Conservation (phyloP, 1,140 invertebrate genomes). For the Caenorhabditis latens region DNA sequence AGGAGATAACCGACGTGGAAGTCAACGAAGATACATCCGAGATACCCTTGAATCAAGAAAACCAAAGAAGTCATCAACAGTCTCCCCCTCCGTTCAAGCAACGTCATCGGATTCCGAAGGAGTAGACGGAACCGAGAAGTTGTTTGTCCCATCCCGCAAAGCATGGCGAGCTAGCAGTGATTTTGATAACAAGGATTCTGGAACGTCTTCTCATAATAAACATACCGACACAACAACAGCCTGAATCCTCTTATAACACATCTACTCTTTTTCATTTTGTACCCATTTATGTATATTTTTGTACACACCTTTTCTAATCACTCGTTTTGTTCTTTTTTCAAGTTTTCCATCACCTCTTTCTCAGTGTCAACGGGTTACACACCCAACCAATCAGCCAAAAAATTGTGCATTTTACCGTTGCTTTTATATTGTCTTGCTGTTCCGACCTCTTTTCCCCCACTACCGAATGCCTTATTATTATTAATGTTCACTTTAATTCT, state of each 20-base stretch:
- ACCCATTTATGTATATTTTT: slow-evolving; percentile 16
- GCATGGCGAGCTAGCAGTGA: slow-evolving; percentile 48
- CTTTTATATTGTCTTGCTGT: neutral
- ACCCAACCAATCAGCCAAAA: neutral
- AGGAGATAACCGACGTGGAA: neutral
- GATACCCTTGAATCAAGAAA: slow-evolving; percentile 27
- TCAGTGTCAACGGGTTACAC: slow-evolving; percentile 9
- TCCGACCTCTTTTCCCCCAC: neutral
- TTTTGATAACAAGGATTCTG: slow-evolving; percentile 14
- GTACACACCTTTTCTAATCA: neutral
- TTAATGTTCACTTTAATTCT: neutral
- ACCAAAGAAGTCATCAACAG: slow-evolving; percentile 10
- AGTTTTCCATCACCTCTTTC: neutral
- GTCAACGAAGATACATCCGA: neutral
- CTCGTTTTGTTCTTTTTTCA: neutral
- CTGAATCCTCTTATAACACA: neutral
- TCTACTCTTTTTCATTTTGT: slow-evolving; percentile 7
- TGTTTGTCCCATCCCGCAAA: slow-evolving; percentile 55
- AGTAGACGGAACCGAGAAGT: slow-evolving; percentile 57
- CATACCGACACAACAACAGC: neutral
- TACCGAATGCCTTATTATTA: too few species aligned
- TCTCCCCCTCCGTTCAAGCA: neutral
- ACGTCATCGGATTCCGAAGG: slow-evolving; percentile 62
- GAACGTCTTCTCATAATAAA: neutral
- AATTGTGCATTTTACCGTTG: slow-evolving; percentile 1